Evolutionary conservation across 2,888 invertebrate genomes (phyloP).

Genomic region (Strigamia maritima): DNA sequence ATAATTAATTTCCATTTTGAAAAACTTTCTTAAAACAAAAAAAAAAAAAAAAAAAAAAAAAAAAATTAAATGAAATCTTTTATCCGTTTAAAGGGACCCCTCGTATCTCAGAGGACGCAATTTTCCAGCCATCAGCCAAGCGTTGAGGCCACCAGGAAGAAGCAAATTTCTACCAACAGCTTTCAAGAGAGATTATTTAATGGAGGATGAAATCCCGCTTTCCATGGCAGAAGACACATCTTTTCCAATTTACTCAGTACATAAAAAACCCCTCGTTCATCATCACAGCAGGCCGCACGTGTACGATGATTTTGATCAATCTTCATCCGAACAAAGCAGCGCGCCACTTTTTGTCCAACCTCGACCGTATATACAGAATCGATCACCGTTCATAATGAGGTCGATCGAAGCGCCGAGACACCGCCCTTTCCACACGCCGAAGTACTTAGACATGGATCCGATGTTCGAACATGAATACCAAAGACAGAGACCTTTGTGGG

Average conservation of each 20-base stretch:
- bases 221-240: background rate
- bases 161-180: slow-evolving; percentile 5
- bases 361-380: background rate
- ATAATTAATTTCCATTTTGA: no score
- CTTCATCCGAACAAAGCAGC: background rate
- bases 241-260: slow-evolving; percentile 1
- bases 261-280: slow-evolving; percentile 17
- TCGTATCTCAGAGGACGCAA: background rate
- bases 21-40: no score
- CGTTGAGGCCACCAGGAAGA: background rate
- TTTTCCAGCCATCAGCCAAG: background rate
- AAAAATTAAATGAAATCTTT: background rate
- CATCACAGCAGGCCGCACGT: background rate
- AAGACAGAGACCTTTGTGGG: background rate
- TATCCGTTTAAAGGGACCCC: background rate
- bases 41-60: background rate
- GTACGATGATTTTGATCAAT: background rate
- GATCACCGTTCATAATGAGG: background rate
- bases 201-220: slow-evolving; percentile 1
- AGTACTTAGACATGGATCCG: background rate
- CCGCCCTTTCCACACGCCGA: background rate
- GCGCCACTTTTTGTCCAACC: background rate
- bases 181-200: background rate
- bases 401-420: background rate
- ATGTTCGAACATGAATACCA: background rate